Conservation (phyloP, 2,888 invertebrate species). For the Chrysodeixis includens region DNA sequence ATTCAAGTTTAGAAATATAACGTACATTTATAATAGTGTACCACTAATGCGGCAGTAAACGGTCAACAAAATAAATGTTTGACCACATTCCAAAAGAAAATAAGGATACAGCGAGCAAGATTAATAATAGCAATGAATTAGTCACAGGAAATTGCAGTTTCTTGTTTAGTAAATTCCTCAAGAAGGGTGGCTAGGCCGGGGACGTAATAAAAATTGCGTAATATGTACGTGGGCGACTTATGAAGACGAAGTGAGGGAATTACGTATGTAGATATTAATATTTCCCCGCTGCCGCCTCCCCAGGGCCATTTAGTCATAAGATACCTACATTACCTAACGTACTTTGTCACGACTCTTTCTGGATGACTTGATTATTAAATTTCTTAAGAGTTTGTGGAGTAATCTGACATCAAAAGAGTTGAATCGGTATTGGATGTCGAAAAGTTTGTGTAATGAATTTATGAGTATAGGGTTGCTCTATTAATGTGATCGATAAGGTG, state of each 20-base stretch:
- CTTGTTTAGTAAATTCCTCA: conserved; percentile 80
- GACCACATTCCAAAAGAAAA: conserved; percentile 65
- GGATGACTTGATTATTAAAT: conserved; percentile 32
- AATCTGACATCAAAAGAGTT: conserved; percentile 44
- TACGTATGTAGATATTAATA: conserved; percentile 77
- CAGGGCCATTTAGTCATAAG: conserved; percentile 57
- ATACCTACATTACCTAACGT: conserved; percentile 43
- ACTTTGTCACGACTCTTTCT: conserved; percentile 41
- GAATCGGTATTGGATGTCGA: conserved; percentile 34
- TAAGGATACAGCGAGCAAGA: conserved; percentile 76
- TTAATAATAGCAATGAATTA: conserved; percentile 81
- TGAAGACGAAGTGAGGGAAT: conserved; percentile 75
- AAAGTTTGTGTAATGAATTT: conserved; percentile 45
- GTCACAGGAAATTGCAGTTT: conserved; percentile 82
- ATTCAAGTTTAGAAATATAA: not conserved
- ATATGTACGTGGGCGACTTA: conserved; percentile 71
- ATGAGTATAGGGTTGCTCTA: conserved; percentile 23
- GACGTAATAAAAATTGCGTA: conserved; percentile 77
- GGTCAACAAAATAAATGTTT: conserved; percentile 36
- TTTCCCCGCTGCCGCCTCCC: conserved; percentile 61
- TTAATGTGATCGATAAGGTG: conserved; percentile 26
- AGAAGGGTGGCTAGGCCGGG: conserved; percentile 59
- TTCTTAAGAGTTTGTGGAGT: conserved; percentile 36
- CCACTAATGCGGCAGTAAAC: conserved; percentile 18
- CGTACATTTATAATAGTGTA: not conserved